Conservation (phyloP, 1,140 invertebrate genomes). For the Dolichoris vasculosae region DNA sequence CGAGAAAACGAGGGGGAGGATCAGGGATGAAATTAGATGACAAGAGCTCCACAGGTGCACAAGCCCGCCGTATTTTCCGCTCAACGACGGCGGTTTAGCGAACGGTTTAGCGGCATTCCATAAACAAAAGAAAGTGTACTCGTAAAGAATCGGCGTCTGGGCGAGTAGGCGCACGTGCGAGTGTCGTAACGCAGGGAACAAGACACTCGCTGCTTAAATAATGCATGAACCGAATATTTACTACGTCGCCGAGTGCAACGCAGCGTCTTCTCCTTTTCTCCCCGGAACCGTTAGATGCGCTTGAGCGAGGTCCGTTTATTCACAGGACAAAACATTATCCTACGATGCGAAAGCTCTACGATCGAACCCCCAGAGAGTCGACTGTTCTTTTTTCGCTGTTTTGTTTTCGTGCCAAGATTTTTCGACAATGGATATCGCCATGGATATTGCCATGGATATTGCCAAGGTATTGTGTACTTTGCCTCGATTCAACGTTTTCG, state of each 20-base stretch:
- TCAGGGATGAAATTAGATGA: conserved; percentile 47
- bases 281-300: conserved; percentile 30
- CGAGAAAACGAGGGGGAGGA: background rate
- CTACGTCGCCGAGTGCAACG: conserved; percentile 39
- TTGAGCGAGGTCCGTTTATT: conserved; percentile 40
- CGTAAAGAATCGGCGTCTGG: conserved; percentile 61
- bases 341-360: background rate
- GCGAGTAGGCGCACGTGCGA: conserved; percentile 44
- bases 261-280: background rate
- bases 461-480: too few species aligned
- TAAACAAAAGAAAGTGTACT: conserved; percentile 67
- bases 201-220: conserved; percentile 67
- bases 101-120: conserved; percentile 48
- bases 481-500: too few species aligned
- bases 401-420: too few species aligned
- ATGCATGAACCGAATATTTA: conserved; percentile 66
- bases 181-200: conserved; percentile 63
- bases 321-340: conserved; percentile 44
- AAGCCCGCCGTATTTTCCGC: conserved; percentile 26
- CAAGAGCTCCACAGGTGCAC: conserved; percentile 62
- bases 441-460: too few species aligned
- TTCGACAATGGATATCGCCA: too few species aligned
- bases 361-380: too few species aligned
- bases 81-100: conserved; percentile 33
- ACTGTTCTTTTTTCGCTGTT: background rate